phyloP scores from a whole-genome alignment of 2,113 vertebrate species.

The Girardinichthys multiradiatus region DNA sequence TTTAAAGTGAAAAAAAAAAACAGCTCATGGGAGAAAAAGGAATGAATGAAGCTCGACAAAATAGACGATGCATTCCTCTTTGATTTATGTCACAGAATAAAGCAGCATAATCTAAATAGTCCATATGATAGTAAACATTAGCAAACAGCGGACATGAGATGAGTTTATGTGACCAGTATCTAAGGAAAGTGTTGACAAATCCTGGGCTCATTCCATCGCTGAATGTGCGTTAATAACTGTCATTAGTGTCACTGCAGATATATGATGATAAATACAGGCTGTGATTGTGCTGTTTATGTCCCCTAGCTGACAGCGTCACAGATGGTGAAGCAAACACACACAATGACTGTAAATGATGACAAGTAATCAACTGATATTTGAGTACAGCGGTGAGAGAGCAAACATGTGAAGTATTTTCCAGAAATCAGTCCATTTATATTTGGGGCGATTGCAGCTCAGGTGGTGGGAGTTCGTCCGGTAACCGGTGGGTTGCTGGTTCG shows the following conservation, averaged over 20 bases:
- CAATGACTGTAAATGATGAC: not conserved
- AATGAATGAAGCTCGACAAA: not conserved
- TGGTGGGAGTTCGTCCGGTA: too few relatives aligned
- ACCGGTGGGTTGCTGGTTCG: too few relatives aligned
- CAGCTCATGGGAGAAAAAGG: not conserved
- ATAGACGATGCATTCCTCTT: not conserved
- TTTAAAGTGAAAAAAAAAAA: not conserved
- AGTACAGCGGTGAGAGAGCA: conserved; percentile 18
- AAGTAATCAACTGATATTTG: conserved; percentile 1
- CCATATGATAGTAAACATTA: not conserved
- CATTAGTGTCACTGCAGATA: conserved; percentile 3
- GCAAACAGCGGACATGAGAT: not conserved
- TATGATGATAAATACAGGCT: not conserved
- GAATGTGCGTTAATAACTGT: not conserved
- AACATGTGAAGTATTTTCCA: conserved; percentile 23
- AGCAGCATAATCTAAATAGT: not conserved
- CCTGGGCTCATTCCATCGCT: not conserved
- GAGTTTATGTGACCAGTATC: not conserved
- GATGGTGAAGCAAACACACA: conserved; percentile 7
- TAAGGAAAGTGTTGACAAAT: not conserved
- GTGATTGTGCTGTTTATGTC: not conserved
- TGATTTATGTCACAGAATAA: not conserved
- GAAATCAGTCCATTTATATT: conserved; percentile 11
- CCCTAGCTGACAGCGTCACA: not conserved
- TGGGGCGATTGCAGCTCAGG: too few relatives aligned